A percentile compares a stretch with the other conserved stretches of the same genome.
phyloP scores from a whole-genome alignment of 1,140 invertebrate species.

The Lepidurus couesii region DNA sequence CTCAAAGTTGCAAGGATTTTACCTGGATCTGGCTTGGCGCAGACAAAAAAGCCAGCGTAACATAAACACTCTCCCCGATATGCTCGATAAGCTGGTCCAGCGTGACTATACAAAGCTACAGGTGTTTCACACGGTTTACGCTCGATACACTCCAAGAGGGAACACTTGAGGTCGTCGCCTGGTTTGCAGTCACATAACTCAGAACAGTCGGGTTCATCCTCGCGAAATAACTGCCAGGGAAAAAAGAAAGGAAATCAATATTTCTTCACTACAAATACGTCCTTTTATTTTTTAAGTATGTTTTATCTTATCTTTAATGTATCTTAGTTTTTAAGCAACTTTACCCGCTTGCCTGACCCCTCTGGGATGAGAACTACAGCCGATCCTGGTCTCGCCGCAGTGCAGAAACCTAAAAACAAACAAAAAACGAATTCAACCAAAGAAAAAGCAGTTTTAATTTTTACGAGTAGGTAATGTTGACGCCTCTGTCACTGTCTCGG shows the following conservation, averaged over 20 bases:
- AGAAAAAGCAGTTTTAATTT: conserved; percentile 13
- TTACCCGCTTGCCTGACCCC: conserved; percentile 65
- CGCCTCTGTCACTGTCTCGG: neutral
- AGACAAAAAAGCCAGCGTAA: conserved; percentile 83
- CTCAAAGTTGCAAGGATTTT: conserved; percentile 41
- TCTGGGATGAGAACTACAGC: conserved; percentile 65
- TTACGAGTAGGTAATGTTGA: conserved; percentile 1
- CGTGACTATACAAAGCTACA: conserved; percentile 74
- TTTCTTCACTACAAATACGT: neutral
- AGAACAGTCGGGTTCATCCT: conserved; percentile 75
- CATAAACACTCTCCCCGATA: conserved; percentile 80
- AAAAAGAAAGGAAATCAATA: conserved; percentile 36
- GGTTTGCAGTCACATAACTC: conserved; percentile 72
- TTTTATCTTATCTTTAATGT: neutral
- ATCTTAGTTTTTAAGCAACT: conserved; percentile 39
- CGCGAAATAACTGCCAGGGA: conserved; percentile 65
- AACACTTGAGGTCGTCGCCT: conserved; percentile 68
- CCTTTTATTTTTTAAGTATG: neutral
- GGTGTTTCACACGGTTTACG: conserved; percentile 74
- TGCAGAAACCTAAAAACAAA: conserved; percentile 61
- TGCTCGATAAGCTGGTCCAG: conserved; percentile 78
- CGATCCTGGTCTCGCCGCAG: conserved; percentile 68
- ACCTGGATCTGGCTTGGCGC: conserved; percentile 78
- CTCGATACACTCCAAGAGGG: conserved; percentile 71
- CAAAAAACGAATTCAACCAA: conserved; percentile 22